Base-by-base conservation (phyloP, 2,888 invertebrate species). In the Empis stercorea region DNA sequence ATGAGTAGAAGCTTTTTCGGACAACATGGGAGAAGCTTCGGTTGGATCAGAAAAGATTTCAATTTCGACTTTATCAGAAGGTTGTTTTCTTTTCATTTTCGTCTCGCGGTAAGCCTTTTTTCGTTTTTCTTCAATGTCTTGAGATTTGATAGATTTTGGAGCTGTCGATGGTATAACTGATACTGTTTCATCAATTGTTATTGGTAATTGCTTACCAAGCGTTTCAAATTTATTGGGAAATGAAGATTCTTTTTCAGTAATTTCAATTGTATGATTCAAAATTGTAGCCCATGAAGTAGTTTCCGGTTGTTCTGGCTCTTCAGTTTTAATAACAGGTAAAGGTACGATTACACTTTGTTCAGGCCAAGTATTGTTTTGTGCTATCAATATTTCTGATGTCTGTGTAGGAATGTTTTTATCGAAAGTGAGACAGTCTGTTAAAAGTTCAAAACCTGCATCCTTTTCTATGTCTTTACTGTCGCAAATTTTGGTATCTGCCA, bases 281-380 rank as follows among this genome's bases (percentile, higher is more conserved):
- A 52, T 46, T 20, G 42, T 42, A 14, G 52, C 43, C 52, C 52
- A 52, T 9, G 52, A 51, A 17, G 38, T 38, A 3, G 17, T 17
- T 10, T 17, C 11, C 17, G 17, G 13, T 27, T 27, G 23, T 27
- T 27, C 23, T 9, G 23, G 23, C 7, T 6, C 7, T 27, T 27
- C 23, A 1, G 15, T 2, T 36, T 15, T 10, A 15, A 38, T 20
- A 20, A 13, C 38, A 3, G 10, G 17, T 7, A 4, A 10, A 20
- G 14, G 11, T 38, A 17, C 13, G 3, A 15, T 36, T 15, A 7
- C 9, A 38, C 5, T 4, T 16, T 37, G 2, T 38, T 16, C 11
- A 38, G 6, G 16, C 5, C 4, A 6, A 17, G 1, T 10, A 11
- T 13, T 38, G 17, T 17, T 17, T 38, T 17, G 11, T 11, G 20